phyloP scores from a whole-genome alignment of 2,888 invertebrate genomes.

The Agrochola lychnidis region DNA sequence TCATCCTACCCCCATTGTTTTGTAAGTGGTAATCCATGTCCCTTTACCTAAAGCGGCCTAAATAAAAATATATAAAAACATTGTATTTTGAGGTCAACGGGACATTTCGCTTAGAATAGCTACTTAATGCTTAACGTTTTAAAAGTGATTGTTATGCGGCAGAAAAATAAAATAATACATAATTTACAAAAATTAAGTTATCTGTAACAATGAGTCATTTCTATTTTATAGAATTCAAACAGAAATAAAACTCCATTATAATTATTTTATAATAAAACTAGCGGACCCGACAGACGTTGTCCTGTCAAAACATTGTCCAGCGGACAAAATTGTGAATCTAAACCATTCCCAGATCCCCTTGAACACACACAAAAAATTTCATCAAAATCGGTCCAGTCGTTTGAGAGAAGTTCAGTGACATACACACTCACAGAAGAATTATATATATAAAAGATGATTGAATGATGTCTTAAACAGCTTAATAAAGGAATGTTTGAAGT shows the following conservation, averaged over 20 bases:
- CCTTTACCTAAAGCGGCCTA: conserved; percentile 9
- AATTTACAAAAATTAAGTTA: no score
- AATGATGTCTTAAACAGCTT: neutral
- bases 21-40: conserved; percentile 49
- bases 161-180: neutral
- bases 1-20: conserved; percentile 24
- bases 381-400: no score
- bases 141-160: neutral
- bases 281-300: no score
- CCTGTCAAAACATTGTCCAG: no score
- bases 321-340: no score
- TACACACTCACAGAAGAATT: no score
- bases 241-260: neutral
- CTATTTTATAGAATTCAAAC: neutral
- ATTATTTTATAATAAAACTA: neutral
- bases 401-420: no score
- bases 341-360: no score
- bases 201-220: neutral
- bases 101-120: neutral
- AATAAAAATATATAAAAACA: conserved; percentile 31
- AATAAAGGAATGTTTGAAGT: neutral
- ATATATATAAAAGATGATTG: no score
- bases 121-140: conserved; percentile 6
- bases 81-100: conserved; percentile 30
- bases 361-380: no score